Conservation (phyloP, 2,113 vertebrate genomes). For the human region GRCh38 chr16:90040001-90040500, state of each 20-base stretch:
- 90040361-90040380: conserved; percentile 88
- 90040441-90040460: conserved; percentile 85
- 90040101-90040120: not conserved
- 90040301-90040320: conserved; percentile 90
- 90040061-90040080: not conserved
- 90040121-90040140: too few species aligned
- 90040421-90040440: conserved; percentile 92
- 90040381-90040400: conserved; percentile 90
- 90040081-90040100: not conserved
- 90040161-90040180: not conserved
- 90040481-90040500: conserved; percentile 82
- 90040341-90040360: conserved; percentile 87
- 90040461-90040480: conserved; percentile 86
- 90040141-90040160: not conserved
- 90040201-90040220: too few species aligned
- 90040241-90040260: not conserved
- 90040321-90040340: conserved; percentile 87
- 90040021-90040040: not conserved
- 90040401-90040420: conserved; percentile 67
- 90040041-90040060: not conserved
- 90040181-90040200: rapidly evolving
- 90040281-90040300: conserved; percentile 77
- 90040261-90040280: not conserved
- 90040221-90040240: not conserved
- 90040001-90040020: not conserved